Evolutionary conservation across 2,113 vertebrate genomes (phyloP).

Genomic region (Hippopotamus amphibius): DNA sequence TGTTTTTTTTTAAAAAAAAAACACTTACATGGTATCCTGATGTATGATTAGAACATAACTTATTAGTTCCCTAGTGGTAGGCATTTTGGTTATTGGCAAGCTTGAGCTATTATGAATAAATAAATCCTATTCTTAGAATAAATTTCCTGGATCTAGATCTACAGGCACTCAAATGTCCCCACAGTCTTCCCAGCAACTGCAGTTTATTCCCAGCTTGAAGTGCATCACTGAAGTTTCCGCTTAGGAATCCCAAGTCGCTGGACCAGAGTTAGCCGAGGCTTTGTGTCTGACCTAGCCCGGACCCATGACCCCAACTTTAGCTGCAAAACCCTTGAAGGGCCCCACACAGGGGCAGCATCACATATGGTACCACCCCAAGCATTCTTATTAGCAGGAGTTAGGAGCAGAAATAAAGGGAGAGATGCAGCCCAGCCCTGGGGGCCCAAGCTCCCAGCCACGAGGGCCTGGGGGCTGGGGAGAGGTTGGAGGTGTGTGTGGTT

Average conservation of each 20-base stretch:
- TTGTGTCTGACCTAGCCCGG: background rate
- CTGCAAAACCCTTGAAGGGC: background rate
- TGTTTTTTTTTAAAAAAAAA: background rate
- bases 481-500: background rate
- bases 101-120: background rate
- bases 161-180: background rate
- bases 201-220: background rate
- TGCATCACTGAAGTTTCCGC: background rate
- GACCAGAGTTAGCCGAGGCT: background rate
- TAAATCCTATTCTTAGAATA: background rate
- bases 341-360: fast-evolving
- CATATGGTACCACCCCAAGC: background rate
- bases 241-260: background rate
- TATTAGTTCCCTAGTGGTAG: background rate
- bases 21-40: background rate
- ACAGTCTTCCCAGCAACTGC: too few relatives aligned
- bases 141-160: background rate
- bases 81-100: background rate
- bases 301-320: background rate
- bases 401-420: background rate
- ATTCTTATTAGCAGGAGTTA: background rate
- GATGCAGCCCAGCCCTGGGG: background rate
- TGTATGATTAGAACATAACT: background rate
- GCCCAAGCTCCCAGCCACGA: background rate
- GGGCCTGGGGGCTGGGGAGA: background rate